These are phyloP conservation scores for Mycteria americana DNA, from an alignment of 2,797 vertebrate genomes.

Conservation along the genomic window DNA sequence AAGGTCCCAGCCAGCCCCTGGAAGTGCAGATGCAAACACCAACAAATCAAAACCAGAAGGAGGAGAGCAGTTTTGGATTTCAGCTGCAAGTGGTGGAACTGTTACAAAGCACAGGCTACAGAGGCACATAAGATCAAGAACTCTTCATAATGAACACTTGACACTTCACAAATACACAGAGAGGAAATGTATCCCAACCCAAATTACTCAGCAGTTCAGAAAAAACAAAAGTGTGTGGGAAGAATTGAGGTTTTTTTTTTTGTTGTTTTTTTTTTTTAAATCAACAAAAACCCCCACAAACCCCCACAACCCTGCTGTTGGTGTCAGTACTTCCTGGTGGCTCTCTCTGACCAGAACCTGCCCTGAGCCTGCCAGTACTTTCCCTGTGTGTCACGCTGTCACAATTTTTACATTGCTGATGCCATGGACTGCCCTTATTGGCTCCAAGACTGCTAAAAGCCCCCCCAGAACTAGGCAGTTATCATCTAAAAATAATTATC, in stretches of 20 bases:
- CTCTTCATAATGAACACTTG: not conserved
- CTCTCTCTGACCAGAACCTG: not conserved
- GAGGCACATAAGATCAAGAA: not conserved
- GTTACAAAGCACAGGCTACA: not conserved
- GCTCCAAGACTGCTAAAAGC: not conserved
- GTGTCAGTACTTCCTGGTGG: not conserved
- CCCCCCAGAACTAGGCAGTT: not conserved
- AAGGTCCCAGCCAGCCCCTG: not conserved
- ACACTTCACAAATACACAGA: not conserved
- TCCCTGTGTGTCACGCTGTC: not conserved
- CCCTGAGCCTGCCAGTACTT: not conserved
- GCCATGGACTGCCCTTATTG: not conserved
- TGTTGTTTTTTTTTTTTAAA: not conserved
- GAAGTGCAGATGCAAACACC: not conserved
- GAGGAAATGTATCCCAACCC: not conserved
- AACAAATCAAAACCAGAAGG: not conserved
- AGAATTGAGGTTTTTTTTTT: not conserved
- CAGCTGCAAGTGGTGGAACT: not conserved
- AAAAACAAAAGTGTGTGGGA: not conserved
- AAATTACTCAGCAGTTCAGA: not conserved
- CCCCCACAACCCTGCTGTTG: rapidly evolving
- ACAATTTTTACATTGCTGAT: not conserved
- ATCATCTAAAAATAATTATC: not conserved
- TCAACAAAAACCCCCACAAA: not conserved
- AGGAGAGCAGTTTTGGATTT: not conserved